Evolutionary conservation across 1,140 invertebrate genomes (phyloP).

Genomic region (Tigriopus japonicus): DNA sequence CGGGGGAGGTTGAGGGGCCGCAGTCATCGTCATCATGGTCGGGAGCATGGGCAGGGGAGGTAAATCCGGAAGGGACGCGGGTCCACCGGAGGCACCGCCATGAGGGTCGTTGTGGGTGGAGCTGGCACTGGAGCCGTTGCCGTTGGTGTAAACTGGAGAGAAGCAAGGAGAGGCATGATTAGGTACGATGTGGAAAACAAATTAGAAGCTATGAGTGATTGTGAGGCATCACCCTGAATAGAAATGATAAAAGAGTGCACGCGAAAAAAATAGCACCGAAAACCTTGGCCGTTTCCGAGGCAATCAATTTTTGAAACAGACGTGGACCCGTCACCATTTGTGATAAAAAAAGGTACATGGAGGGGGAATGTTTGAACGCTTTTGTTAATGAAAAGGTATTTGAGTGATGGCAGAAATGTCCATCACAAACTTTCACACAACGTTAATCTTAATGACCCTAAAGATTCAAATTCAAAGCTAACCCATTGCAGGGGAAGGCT

Average conservation of each 20-base stretch:
- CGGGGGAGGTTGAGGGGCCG: background rate
- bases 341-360: no score
- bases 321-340: background rate
- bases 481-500: no score
- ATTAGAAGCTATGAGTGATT: background rate
- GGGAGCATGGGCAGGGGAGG: background rate
- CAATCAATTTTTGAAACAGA: background rate
- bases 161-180: background rate
- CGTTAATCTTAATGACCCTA: no score
- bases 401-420: no score
- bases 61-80: background rate
- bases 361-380: no score
- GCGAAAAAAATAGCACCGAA: background rate
- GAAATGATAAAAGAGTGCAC: background rate
- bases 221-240: background rate
- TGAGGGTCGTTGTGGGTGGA: background rate
- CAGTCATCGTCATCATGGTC: background rate
- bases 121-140: background rate
- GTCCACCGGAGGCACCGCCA: background rate
- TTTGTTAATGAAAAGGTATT: no score
- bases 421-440: no score
- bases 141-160: slow-evolving; percentile 1
- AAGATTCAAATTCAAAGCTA: no score
- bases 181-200: background rate
- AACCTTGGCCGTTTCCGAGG: background rate